Evolutionary conservation across 2,797 vertebrate genomes (phyloP), one percentile per base, ranked within the genome.

Genomic region (Centropyge bicolor): DNA sequence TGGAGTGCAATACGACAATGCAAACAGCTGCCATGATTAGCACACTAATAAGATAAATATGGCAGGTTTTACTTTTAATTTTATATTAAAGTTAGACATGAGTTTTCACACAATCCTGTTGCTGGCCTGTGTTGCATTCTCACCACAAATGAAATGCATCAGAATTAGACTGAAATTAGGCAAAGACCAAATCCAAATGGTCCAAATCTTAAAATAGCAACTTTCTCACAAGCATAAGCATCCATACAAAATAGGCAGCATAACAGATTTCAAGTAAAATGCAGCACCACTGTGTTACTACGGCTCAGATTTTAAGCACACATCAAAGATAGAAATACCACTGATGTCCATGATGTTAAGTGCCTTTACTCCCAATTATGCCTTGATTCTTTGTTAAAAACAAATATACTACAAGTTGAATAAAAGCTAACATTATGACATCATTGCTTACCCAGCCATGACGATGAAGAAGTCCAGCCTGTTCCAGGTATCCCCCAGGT

Each of bases 401-500:
- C 27, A 31, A 31, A 31, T 31, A 31, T 6, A 57, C 8, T 24
- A 51, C 46, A 55, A 12, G 20, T 5, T 22, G 1, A 24, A 64
- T 40, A 8, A 65, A 56, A 17, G 7, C 46, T 56, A 16, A 59
- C 22, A 45, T 49, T 22, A 22, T 45, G 27, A 62, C 48, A 14
- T 10, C 48, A 27, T 35, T 63, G 31, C 97, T 90, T 95, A 99
- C 98, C 98, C 98, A 24, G 98, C 94, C 97, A 99, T 98, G 86
- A 99, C 98, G 51, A 99, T 99, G 95, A 99, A 99, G 95, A 99
- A 99, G 90, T 99, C 98, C 94, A 99, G 92, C 52, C 98, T 95
- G 91, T 99, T 99, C 98, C 98, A 99, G 0, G 98, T 99, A 91
- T 99, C 98, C 68, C 98, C 98, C 46, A 99, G 96, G 92, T 99